Percentiles rank a stretch among this genome's conserved stretches.
These are phyloP conservation scores for Sphyrna mokarran DNA, from an alignment of 2,113 vertebrate genomes.

Conservation along the genomic window DNA sequence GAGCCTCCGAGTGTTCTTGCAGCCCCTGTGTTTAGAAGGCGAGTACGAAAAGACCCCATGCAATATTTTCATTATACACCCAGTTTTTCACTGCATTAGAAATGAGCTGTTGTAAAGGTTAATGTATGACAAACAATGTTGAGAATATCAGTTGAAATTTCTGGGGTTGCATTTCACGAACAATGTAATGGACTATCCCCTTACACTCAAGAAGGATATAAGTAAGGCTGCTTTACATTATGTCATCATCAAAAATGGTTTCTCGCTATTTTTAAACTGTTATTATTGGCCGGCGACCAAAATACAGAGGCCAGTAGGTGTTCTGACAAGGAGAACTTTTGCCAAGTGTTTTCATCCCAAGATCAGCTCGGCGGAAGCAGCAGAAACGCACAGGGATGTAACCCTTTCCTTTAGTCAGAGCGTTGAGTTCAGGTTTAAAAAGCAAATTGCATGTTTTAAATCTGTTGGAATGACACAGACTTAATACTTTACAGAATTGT, in stretches of 20 bases:
- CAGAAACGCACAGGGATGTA: neutral
- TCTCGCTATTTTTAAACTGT: constrained; percentile 22
- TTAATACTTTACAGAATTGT: neutral
- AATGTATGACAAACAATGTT: neutral
- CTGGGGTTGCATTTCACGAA: neutral
- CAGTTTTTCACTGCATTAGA: neutral
- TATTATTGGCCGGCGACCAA: constrained; percentile 1
- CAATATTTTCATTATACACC: neutral
- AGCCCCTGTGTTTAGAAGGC: too few species aligned
- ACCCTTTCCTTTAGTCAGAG: neutral
- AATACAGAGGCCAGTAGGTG: neutral
- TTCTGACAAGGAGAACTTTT: neutral
- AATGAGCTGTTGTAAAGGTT: neutral
- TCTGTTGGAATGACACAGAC: neutral
- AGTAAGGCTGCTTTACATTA: constrained; percentile 19
- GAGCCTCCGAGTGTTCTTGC: too few species aligned
- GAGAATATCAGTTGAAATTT: neutral
- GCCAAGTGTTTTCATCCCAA: constrained; percentile 18
- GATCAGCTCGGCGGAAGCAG: neutral
- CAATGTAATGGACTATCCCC: neutral
- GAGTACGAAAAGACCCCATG: neutral
- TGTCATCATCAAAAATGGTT: constrained; percentile 19
- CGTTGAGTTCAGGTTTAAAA: neutral
- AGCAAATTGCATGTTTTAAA: neutral
- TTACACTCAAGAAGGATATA: constrained; percentile 24